A percentile compares a stretch with the other conserved stretches of the same genome.
Conservation (phyloP, 2,888 invertebrate species). For the Philhelius pedissequus region DNA sequence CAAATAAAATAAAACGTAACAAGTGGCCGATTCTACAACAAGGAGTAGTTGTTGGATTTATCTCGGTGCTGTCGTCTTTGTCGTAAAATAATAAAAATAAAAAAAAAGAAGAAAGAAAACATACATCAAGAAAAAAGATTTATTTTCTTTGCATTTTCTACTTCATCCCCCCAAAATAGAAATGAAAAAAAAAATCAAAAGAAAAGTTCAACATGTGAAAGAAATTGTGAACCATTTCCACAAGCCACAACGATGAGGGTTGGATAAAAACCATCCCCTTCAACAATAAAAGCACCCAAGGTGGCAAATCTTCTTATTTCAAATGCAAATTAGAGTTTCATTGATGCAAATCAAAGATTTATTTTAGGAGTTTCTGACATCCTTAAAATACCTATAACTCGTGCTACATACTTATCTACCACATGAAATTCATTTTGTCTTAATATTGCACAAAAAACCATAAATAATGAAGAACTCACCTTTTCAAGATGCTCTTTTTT, state of each 20-base stretch:
- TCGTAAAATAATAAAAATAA: conserved; percentile 22
- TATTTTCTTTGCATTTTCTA: conserved; percentile 40
- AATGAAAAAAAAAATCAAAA: not conserved
- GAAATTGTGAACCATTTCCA: not conserved
- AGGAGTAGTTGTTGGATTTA: conserved; percentile 38
- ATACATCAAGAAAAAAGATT: conserved; percentile 39
- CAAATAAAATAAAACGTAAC: conserved; percentile 43
- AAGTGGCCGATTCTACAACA: conserved; percentile 51
- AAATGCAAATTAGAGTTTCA: conserved; percentile 46
- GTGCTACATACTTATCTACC: no score
- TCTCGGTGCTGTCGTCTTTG: conserved; percentile 40
- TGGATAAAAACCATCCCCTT: conserved; percentile 10
- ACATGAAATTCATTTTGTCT: not conserved
- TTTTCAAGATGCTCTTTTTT: not conserved
- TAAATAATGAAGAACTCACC: not conserved
- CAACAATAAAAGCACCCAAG: not conserved
- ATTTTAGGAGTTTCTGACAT: not conserved
- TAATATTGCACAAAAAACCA: not conserved
- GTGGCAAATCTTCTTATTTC: conserved; percentile 17
- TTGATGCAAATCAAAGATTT: conserved; percentile 6
- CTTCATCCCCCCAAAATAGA: not conserved
- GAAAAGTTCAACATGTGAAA: conserved; percentile 50
- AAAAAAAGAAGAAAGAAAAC: not conserved
- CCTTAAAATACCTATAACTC: not conserved
- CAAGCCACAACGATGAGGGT: not conserved